Base-by-base conservation (phyloP, 2,797 vertebrate genomes). In the Rhabdomys pumilio region DNA sequence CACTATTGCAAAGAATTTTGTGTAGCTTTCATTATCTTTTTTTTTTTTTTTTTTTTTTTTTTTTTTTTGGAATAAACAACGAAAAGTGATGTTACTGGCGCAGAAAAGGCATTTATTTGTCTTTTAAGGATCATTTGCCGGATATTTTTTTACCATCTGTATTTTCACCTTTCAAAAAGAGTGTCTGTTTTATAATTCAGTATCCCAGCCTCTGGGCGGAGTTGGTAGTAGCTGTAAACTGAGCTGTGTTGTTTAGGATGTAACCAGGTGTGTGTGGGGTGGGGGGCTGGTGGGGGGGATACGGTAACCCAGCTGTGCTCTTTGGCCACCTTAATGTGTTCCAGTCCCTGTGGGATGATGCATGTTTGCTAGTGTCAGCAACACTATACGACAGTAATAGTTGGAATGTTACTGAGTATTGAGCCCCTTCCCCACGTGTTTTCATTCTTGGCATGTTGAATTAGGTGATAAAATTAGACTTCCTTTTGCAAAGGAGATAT, bases 21-120 rank as follows among this genome's bases (percentile, higher is more conserved):
- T 38, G n/a, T 29, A 20, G 72, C 53, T 90, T 93, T 88, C 61
- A 50, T 75, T 88, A 55, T 76, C 22, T 76, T 90, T 84, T 94
- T 11, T 34, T 57, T 97, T 92, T 76, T 90, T 84, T 94, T 92
- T 76, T 90, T 84, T 94, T 11, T 34, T 57, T 97, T 92, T 76
- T 90, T 84, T 94, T 11, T 34, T 57, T 97, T 92, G 72, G 34
- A 72, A 75, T 92, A 77, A 61, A 69, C 91, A 89, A 59, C 89
- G 31, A 41, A 55, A 96, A 65, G 67, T 92, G 72, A 44, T 89
- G 69, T 88, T 93, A n/a, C 20, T 96, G 76, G 86, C 53, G 72
- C 65, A 76, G 69, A 79, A 95, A 91, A 89, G 67, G 12, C 47
- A 91, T 77, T 86, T 95, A 91, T 77, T 83, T 95, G 26, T 95